Evolutionary conservation across 2,888 invertebrate genomes (phyloP).

Genomic region (Isotomurus palustris): DNA sequence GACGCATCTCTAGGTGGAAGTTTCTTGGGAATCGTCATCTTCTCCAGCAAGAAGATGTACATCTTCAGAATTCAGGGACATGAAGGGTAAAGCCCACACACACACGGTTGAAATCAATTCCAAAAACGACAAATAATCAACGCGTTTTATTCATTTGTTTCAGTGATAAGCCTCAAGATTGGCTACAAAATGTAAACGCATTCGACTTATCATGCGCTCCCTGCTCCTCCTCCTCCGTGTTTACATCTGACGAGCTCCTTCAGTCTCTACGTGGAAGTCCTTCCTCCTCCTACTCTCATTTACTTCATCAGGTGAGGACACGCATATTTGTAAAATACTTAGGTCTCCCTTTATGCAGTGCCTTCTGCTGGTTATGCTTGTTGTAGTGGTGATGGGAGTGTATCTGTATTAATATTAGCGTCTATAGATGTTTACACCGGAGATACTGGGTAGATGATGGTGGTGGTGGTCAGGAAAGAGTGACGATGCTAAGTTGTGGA

Average conservation of each 20-base stretch:
- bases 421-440: background rate
- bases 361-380: too few relatives aligned
- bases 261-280: too few relatives aligned
- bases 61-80: constrained; percentile 41
- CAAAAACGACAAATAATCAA: background rate
- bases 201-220: constrained; percentile 34
- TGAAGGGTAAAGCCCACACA: constrained; percentile 44
- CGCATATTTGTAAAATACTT: too few relatives aligned
- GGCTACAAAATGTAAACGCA: constrained; percentile 37
- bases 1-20: constrained; percentile 15
- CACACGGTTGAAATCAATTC: background rate
- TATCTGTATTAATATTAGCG: background rate
- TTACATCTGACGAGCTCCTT: too few relatives aligned
- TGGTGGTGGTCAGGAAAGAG: too few relatives aligned
- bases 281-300: too few relatives aligned
- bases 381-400: background rate
- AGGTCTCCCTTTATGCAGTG: too few relatives aligned
- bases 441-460: too few relatives aligned
- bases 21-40: constrained; percentile 38
- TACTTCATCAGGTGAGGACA: too few relatives aligned
- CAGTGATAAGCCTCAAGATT: constrained; percentile 30
- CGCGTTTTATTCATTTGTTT: background rate
- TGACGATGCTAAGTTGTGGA: too few relatives aligned
- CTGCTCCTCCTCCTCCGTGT: too few relatives aligned
- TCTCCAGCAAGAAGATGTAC: constrained; percentile 41